Conservation (phyloP, 2,113 vertebrate genomes). For the Hemiprocne comata region DNA sequence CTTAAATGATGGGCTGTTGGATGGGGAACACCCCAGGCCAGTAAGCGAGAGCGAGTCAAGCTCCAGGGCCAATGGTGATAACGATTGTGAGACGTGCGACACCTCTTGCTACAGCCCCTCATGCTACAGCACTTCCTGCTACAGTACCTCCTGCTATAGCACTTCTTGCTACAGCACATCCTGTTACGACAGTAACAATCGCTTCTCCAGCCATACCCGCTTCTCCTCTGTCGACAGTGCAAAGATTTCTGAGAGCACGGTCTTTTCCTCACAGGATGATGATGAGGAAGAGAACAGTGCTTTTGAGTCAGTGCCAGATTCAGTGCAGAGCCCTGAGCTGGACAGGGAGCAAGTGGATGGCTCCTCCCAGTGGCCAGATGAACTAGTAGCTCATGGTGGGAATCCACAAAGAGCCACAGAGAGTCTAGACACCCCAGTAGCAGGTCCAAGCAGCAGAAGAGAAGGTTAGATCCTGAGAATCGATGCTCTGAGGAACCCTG, state of each 20-base stretch:
- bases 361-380: constrained; percentile 81
- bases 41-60: constrained; percentile 83
- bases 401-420: constrained; percentile 68
- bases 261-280: constrained; percentile 97
- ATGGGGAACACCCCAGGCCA: constrained; percentile 78
- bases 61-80: constrained; percentile 80
- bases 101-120: constrained; percentile 83
- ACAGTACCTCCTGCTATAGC: constrained; percentile 94
- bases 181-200: constrained; percentile 85
- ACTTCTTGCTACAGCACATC: constrained; percentile 94
- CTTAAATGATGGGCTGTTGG: constrained; percentile 78
- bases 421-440: constrained; percentile 78
- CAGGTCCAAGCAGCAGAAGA: constrained; percentile 86
- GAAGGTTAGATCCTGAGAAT: constrained; percentile 82
- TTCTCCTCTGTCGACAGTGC: constrained; percentile 96
- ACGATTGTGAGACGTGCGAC: constrained; percentile 91
- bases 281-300: constrained; percentile 94
- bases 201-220: constrained; percentile 91
- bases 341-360: constrained; percentile 77
- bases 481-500: neutral
- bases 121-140: constrained; percentile 94
- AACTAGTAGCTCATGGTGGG: constrained; percentile 72
- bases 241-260: constrained; percentile 93
- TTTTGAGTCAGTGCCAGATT: constrained; percentile 89
- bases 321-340: constrained; percentile 81